Evolutionary conservation across 2,888 invertebrate genomes (phyloP), one percentile per base, ranked within the genome.

Genomic region (Drosophila birchii): DNA sequence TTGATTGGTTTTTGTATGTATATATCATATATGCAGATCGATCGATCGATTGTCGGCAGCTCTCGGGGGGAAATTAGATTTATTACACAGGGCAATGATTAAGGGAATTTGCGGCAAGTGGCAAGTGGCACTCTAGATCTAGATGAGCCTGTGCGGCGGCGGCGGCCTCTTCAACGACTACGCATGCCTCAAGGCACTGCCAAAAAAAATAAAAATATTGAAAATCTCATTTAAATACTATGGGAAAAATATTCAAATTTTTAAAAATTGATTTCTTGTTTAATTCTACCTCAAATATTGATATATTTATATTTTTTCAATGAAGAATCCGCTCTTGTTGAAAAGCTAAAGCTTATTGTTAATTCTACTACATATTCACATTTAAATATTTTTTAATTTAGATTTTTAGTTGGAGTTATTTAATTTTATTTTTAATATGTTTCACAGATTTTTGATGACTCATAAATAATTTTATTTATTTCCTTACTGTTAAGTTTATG

Each of bases 11-110:
- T 61, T 71, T 55, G 45, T 53, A 23, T 58, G 43, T 55, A 54
- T 8, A 8, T n/a, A 11, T 2, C n/a, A 39, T 23, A n/a, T 45
- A 26, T 47, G 47, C 26, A 47, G 47, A 47, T 47, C 47, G 57
- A 57, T 54, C 75, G 57, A 58, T 58, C 53, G 69, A 32, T 58
- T 62, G 57, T 38, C 20, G 49, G 57, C 55, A 53, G 57, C 63
- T 70, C 68, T 78, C 11, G 32, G 78, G 81, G 79, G 76, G 59
- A 79, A 81, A 81, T 87, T 74, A 61, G 78, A 84, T 84, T 84
- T 84, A 87, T 84, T 81, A 79, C 75, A 77, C 64, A 54, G 43
- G 57, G 66, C 70, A 57, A 77, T 82, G 83, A 86, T 80, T 75
- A 75, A 61, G 78, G 63, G 56, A 73, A 82, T 86, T 84, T 73